Evolutionary conservation across 2,113 vertebrate genomes (phyloP).

Genomic region (Limanda limanda): DNA sequence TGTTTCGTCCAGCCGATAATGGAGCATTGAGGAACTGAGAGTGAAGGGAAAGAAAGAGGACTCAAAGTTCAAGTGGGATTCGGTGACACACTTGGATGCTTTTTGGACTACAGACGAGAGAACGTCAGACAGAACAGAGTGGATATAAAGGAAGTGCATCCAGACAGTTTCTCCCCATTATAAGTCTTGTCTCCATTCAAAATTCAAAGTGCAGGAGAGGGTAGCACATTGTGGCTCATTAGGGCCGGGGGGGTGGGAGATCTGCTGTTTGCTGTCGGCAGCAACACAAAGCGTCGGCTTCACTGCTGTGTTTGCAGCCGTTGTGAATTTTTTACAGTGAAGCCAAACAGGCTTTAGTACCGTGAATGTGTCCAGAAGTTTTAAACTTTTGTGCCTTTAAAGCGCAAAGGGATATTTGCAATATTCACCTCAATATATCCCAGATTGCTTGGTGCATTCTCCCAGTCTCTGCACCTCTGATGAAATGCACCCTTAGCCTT

Average conservation of each 20-base stretch:
- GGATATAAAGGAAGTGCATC: neutral
- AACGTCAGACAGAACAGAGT: too few species aligned
- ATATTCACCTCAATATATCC: neutral
- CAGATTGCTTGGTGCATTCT: neutral
- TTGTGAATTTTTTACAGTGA: neutral
- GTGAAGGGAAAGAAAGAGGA: neutral
- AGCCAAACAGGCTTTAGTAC: neutral
- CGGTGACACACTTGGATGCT: neutral
- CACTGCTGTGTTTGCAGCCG: constrained; percentile 31
- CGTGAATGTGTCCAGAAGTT: neutral
- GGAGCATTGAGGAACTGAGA: neutral
- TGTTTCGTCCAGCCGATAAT: neutral
- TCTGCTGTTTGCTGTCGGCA: constrained; percentile 40
- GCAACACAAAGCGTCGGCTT: neutral
- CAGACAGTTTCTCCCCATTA: neutral
- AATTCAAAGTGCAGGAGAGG: constrained; percentile 29
- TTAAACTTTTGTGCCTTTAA: neutral
- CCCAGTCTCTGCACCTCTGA: neutral
- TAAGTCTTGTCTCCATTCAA: constrained; percentile 7
- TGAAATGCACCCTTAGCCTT: too few species aligned
- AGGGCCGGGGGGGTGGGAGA: constrained; percentile 5
- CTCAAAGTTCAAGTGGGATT: constrained; percentile 10
- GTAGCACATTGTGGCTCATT: constrained; percentile 36
- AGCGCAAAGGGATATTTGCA: neutral
- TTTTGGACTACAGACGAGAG: neutral